phyloP scores from a whole-genome alignment of 2,113 vertebrate species.

The Mustela nigripes region DNA sequence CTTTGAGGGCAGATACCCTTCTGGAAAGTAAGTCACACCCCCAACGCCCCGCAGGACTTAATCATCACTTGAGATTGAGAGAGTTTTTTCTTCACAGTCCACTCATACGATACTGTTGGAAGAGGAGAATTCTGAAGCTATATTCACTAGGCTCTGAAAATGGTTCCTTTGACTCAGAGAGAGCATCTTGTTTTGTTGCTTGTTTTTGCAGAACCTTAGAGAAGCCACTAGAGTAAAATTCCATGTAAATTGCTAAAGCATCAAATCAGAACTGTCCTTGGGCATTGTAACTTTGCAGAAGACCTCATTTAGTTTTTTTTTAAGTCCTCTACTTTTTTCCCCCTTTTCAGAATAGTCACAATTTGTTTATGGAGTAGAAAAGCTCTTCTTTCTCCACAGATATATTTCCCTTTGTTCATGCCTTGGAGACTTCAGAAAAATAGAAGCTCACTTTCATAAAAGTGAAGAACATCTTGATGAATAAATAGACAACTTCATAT shows the following conservation, averaged over 20 bases:
- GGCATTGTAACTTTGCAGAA: constrained; percentile 26
- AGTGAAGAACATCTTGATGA: constrained; percentile 66
- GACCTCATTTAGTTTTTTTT: neutral
- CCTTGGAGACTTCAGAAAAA: constrained; percentile 67
- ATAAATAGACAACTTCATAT: constrained; percentile 73
- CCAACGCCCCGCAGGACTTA: neutral
- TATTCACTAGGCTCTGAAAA: neutral
- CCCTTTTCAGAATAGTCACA: constrained; percentile 53
- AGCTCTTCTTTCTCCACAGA: constrained; percentile 75
- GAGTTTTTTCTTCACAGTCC: neutral
- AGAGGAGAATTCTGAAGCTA: constrained; percentile 14
- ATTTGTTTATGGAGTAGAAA: constrained; percentile 73
- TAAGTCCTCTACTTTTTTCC: neutral
- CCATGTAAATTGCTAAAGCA: constrained; percentile 63
- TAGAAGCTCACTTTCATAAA: constrained; percentile 43
- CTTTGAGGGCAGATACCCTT: neutral
- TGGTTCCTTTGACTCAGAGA: constrained; percentile 27
- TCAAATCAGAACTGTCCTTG: constrained; percentile 70
- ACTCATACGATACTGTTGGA: neutral
- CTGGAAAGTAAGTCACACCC: neutral
- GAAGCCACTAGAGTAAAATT: constrained; percentile 58
- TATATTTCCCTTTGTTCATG: constrained; percentile 71
- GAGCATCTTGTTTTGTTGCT: constrained; percentile 37
- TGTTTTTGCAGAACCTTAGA: constrained; percentile 59
- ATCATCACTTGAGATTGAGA: neutral